phyloP scores from a whole-genome alignment of 2,113 vertebrate species.

The Pagrus major region DNA sequence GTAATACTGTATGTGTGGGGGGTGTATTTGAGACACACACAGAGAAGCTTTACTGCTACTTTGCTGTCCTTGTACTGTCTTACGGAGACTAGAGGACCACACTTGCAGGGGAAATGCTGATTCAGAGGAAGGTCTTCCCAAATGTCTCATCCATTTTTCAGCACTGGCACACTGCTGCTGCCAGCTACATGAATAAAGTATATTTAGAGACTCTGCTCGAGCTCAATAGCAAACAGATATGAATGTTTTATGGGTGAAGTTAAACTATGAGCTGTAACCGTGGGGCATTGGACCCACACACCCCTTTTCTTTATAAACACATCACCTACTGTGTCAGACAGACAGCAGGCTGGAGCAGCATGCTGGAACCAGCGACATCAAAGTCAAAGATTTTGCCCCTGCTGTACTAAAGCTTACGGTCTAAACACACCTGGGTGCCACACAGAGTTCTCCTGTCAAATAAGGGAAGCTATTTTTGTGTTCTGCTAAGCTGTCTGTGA shows the following conservation, averaged over 20 bases:
- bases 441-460: slow-evolving; percentile 23
- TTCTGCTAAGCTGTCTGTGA: background rate
- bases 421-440: slow-evolving; percentile 38
- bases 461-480: slow-evolving; percentile 11
- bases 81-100: slow-evolving; percentile 24
- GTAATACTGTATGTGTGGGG: slow-evolving; percentile 16
- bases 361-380: slow-evolving; percentile 25
- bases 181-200: slow-evolving; percentile 79
- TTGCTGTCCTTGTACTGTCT: slow-evolving; percentile 46
- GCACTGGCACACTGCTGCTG: slow-evolving; percentile 56
- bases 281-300: slow-evolving; percentile 31
- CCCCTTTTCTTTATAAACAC: slow-evolving; percentile 41
- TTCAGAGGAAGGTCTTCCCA: slow-evolving; percentile 65
- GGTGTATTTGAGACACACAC: slow-evolving; percentile 22
- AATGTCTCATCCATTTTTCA: slow-evolving; percentile 82
- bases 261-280: slow-evolving; percentile 60
- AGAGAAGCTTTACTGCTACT: slow-evolving; percentile 11
- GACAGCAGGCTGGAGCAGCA: slow-evolving; percentile 18
- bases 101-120: slow-evolving; percentile 61
- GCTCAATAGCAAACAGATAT: slow-evolving; percentile 75
- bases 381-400: slow-evolving; percentile 38
- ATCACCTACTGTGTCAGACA: slow-evolving; percentile 30
- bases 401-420: slow-evolving; percentile 10
- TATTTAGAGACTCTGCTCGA: slow-evolving; percentile 56
- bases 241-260: slow-evolving; percentile 78